Conservation (phyloP, 2,113 vertebrate species). For the Pedetes capensis region DNA sequence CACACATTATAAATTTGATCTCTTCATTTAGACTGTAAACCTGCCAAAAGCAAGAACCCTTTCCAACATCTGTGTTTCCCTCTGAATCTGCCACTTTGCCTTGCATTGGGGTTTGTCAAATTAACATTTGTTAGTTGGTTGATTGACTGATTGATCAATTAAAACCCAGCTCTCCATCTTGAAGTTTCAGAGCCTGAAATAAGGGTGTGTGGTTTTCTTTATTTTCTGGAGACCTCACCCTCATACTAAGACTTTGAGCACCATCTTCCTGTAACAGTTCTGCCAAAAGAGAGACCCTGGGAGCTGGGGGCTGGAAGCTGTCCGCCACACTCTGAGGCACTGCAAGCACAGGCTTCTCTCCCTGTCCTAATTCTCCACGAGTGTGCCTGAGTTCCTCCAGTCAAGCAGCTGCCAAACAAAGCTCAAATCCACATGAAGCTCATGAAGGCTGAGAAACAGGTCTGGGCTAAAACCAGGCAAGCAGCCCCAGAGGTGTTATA, state of each 20-base stretch:
- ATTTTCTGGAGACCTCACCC: neutral
- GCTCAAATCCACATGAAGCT: neutral
- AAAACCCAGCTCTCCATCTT: neutral
- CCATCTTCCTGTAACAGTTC: neutral
- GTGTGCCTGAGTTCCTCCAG: accelerated
- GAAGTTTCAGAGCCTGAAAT: neutral
- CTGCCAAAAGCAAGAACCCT: slow-evolving; percentile 18
- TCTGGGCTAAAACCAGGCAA: neutral
- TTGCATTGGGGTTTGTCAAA: neutral
- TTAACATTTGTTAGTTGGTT: slow-evolving; percentile 13
- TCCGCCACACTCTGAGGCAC: neutral
- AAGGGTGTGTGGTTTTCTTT: neutral
- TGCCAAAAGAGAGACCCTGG: neutral
- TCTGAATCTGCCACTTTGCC: neutral
- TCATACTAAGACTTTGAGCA: neutral
- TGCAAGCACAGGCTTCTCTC: neutral
- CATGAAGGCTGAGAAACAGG: neutral
- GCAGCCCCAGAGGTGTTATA: neutral
- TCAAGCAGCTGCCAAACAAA: neutral
- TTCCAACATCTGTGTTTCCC: slow-evolving; percentile 15
- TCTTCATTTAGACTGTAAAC: slow-evolving; percentile 19
- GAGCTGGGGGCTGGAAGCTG: neutral
- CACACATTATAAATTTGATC: neutral
- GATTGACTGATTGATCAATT: slow-evolving; percentile 3
- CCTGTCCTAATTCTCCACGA: neutral